Base-by-base conservation (phyloP, 2,888 invertebrate genomes). In the Drosophila ezoana region DNA sequence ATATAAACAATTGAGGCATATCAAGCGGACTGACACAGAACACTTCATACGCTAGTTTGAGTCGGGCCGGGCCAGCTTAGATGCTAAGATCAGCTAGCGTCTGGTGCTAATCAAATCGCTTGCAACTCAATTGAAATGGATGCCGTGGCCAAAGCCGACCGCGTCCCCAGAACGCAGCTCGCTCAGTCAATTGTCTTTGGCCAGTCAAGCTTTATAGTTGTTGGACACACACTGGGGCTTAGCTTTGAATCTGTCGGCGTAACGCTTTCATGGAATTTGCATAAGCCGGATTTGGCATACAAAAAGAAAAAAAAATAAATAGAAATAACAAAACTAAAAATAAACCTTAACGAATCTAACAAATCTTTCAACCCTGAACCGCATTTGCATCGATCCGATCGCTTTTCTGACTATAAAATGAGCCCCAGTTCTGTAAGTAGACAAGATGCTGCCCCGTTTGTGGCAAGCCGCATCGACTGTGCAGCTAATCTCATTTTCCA, bases 1-100 rank as follows among this genome's bases (percentile, higher is more conserved):
- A 77, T 47, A 32, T 41, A 33, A 67, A 23, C 75, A 77, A 75
- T 82, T 86, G 80, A 88, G 71, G 86, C 80, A 72, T 66, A 75
- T 67, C 65, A 66, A 82, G 61, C 44, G 11, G 18, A 3, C 9
- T 18, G 75, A 14, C 63, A 64, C 18, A 40, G 16, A 54, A 33
- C 32, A 40, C 48, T 16, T 35, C 0, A n/a, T n/a, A n/a, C n/a
- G 37, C 28, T 35, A 74, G 45, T 48, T 51, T 10, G 18, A 41
- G 41, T 1, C 10, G 11, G 11, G 16, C 23, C 10, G 11, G 11
- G 16, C 23, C 13, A 9, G 28, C 8, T 28, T 28, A 28, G 32
- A 32, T 41, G 33, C 11, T 32, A 51, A 48, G 53, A 65, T 56
- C 68, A 57, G 49, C 47, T 14, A 62, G 53, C 47, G 69, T 62